These are phyloP conservation scores for Gymnothorax reevesii DNA, from an alignment of 2,797 vertebrate species.

Conservation along the genomic window DNA sequence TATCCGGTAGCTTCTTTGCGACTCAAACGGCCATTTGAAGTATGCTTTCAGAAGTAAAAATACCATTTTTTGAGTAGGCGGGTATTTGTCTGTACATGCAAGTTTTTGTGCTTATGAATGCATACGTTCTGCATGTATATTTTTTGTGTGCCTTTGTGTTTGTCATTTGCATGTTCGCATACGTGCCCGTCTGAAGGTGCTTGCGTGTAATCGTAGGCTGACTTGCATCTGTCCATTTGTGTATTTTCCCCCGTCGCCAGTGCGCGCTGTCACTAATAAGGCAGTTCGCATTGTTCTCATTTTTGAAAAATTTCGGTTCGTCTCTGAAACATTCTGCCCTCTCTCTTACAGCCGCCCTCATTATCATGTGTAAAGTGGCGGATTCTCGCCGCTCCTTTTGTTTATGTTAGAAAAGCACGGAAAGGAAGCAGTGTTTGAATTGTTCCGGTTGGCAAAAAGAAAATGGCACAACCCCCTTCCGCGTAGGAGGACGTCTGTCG, in stretches of 20 bases:
- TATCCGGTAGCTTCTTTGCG: no score
- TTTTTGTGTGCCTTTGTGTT: constrained; percentile 55
- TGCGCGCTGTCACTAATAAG: neutral
- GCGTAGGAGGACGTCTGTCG: constrained; percentile 75
- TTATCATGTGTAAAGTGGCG: constrained; percentile 73
- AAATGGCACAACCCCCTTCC: constrained; percentile 52
- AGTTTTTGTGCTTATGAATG: neutral
- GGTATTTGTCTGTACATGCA: neutral
- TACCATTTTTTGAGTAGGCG: no score
- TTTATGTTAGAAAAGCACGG: constrained; percentile 63
- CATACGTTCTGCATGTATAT: constrained; percentile 2
- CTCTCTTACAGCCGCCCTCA: constrained; percentile 73
- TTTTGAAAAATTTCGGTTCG: constrained; percentile 63
- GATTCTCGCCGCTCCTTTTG: constrained; percentile 71
- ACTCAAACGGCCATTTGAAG: no score
- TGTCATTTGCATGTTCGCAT: constrained; percentile 55
- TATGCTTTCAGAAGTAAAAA: no score
- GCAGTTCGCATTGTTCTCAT: neutral
- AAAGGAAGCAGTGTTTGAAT: constrained; percentile 67
- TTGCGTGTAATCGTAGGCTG: neutral
- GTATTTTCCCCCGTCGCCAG: neutral
- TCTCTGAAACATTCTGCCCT: constrained; percentile 67
- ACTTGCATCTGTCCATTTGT: neutral
- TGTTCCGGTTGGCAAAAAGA: constrained; percentile 74
- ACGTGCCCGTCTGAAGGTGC: neutral